These are phyloP conservation scores for Acrocyrtus sp. DNA, from an alignment of 2,888 invertebrate species.

Conservation along the genomic window DNA sequence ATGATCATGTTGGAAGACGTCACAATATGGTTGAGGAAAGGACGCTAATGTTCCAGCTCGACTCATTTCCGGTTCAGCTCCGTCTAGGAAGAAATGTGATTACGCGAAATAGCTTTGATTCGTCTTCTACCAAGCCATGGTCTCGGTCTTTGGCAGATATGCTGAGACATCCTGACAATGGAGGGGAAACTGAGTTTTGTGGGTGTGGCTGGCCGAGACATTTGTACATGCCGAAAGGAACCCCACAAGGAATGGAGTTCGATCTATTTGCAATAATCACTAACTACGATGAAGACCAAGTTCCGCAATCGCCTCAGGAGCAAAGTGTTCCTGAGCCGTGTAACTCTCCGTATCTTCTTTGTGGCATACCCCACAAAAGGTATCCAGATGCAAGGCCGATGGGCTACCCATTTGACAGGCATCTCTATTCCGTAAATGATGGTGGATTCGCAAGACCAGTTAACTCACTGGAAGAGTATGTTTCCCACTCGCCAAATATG, in stretches of 20 bases:
- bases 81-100: constrained; percentile 37
- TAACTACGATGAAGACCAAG: no score
- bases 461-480: no score
- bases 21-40: constrained; percentile 36
- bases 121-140: constrained; percentile 38
- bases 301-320: no score
- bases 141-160: no score
- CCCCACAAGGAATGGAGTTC: constrained; percentile 62
- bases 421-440: no score
- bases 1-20: constrained; percentile 32
- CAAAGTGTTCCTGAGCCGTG: constrained; percentile 69
- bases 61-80: constrained; percentile 43
- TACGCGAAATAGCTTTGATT: constrained; percentile 10
- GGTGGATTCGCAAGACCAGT: no score
- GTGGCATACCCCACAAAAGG: constrained; percentile 78
- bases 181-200: constrained; percentile 41
- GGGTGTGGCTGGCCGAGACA: constrained; percentile 68
- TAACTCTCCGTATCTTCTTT: constrained; percentile 73
- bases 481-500: no score
- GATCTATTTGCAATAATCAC: constrained; percentile 64
- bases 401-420: no score
- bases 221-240: constrained; percentile 63
- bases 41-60: constrained; percentile 46
- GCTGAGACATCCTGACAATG: no score
- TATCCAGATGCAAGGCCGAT: constrained; percentile 86